Evolutionary conservation across 2,797 vertebrate genomes (phyloP), one percentile per base, ranked within the genome.

Genomic region (Kryptolebias ocellatus): DNA sequence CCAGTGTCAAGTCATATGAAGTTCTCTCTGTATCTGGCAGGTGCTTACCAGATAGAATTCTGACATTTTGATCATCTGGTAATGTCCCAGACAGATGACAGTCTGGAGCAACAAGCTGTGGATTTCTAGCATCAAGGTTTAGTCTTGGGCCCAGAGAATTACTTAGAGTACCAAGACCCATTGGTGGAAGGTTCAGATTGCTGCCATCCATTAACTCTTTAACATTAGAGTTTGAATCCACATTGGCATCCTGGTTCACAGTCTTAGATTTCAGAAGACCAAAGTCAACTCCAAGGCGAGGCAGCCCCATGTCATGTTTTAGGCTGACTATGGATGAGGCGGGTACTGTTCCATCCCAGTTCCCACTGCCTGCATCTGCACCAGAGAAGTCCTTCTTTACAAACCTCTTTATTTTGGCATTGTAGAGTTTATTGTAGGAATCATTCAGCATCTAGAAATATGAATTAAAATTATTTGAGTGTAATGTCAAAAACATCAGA

Each of bases 381-480:
- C 65, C 49, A 11, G 53, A 24, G n/a, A 46, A 14, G 64, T 82
- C 67, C 20, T 29, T 74, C 67, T 63, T 92, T 60, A 95, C 87
- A 63, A 87, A 94, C 83, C 49, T 93, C 79, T 85, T 94, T 80
- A 95, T 92, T 88, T 92, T 95, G 63, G 79, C 17, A 59, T 93
- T 92, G 87, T 80, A 95, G 61, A 95, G 83, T 81, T 89, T 94
- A 81, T 47, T 89, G 85, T 95, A 94, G 34, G 91, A 91, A 80
- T 95, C 88, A 10, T 78, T 83, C 76, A 89, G 85, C 87, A 94
- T 89, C 94, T 95, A 74, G 49, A 89, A 84, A 80, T n/a, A 72
- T 1, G 81, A 78, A 56, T 8, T 46, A 81, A 12, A 83, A 67
- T 3, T 27, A 71, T 6, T 47, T 71, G 44, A 80, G 29, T 53